Base-by-base conservation (phyloP, 2,113 vertebrate genomes). In the Machaerirhynchus nigripectus region DNA sequence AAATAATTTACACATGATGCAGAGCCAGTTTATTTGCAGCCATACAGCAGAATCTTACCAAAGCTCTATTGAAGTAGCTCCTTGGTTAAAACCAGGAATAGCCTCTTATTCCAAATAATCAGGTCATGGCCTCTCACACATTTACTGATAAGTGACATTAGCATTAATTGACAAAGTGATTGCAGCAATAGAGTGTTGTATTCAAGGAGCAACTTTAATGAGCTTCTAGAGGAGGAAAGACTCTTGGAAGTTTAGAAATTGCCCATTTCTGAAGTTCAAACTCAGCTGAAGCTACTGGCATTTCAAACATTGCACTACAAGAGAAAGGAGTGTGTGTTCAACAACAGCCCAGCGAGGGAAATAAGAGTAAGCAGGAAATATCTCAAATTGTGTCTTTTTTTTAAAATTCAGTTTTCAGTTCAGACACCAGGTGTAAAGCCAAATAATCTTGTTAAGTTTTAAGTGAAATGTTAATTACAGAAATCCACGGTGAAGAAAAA, bases 391-490 rank as follows among this genome's bases (percentile, higher is more conserved):
- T 64, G 3, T 2, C 3, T 78, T 67, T 47, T 79, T 53, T 1
- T 7, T 64, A 15, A 17, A 73, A 83, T 47, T 59, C 15, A 21
- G 22, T 52, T 93, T 93, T 80, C 33, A 53, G 16, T 59, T 70
- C 47, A 67, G 49, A n/a, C 2, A 3, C 24, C 55, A 86, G n/a
- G 24, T 84, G n/a, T 81, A 84, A 96, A 90, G 18, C 52, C 73
- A 71, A 86, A 87, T 71, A 81, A 90, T 71, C 0, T 0, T 12
- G 26, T 26, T 56, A 87, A 70, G 35, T 57, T 85, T 91, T 76
- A 90, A 95, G 74, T 40, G 39, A 78, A 91, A 67, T 74, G 59
- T 61, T 94, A 75, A 85, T 86, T 96, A 90, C 44, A 90, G 69
- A 88, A 92, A 68, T 90, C 47, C 79, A 83, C 35, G 22, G 22